phyloP scores from a whole-genome alignment of 2,797 vertebrate genomes.

The Periophthalmus magnuspinnatus region DNA sequence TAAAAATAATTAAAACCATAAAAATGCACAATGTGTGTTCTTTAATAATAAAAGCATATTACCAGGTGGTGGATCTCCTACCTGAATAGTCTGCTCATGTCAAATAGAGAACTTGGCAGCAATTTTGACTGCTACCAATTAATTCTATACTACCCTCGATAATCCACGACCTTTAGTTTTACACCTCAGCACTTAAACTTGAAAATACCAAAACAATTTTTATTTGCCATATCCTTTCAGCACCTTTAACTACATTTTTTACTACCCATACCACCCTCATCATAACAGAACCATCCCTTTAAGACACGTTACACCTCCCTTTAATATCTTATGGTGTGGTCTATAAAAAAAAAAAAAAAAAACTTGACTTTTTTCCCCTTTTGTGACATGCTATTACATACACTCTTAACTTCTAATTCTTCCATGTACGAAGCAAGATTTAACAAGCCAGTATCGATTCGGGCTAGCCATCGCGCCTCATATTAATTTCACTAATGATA shows the following conservation, averaged over 20 bases:
- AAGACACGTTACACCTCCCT: background rate
- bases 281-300: background rate
- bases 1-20: too few relatives aligned
- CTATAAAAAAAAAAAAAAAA: constrained; percentile 19
- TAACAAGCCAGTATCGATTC: constrained; percentile 59
- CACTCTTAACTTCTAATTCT: constrained; percentile 39
- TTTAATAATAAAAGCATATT: too few relatives aligned
- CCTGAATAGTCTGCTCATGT: background rate
- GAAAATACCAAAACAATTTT: constrained; percentile 15
- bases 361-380: background rate
- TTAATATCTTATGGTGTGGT: constrained; percentile 49
- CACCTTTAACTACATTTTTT: too few relatives aligned
- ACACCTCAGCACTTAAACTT: constrained; percentile 11
- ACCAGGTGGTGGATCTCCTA: too few relatives aligned
- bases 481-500: constrained; percentile 62
- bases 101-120: background rate
- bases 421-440: constrained; percentile 32
- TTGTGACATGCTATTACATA: constrained; percentile 26
- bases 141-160: background rate
- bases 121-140: background rate
- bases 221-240: background rate
- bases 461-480: constrained; percentile 23
- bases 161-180: background rate
- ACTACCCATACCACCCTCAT: background rate
- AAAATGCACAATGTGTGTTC: too few relatives aligned